Percentiles rank a stretch among this genome's conserved stretches.
These are phyloP conservation scores for Sitodiplosis mosellana DNA, from an alignment of 1,140 invertebrate genomes.

Conservation along the genomic window DNA sequence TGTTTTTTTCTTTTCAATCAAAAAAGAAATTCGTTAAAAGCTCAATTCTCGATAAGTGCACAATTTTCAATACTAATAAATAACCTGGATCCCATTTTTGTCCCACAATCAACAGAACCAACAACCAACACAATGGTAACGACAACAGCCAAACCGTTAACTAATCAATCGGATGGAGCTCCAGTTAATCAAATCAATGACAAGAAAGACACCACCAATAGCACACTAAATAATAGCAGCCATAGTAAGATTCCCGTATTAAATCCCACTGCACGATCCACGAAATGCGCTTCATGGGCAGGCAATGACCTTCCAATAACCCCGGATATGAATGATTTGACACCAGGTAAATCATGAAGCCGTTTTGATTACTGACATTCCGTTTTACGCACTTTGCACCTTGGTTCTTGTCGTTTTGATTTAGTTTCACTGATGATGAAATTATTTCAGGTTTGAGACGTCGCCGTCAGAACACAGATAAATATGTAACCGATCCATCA, in stretches of 20 bases:
- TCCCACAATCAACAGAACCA: not conserved
- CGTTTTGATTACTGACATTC: not conserved
- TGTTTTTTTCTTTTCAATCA: no score
- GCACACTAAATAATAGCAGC: no score
- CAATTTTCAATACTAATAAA: not conserved
- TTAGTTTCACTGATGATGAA: no score
- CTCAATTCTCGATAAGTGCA: not conserved
- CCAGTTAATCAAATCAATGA: not conserved
- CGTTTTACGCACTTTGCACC: constrained; percentile 7
- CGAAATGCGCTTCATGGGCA: constrained; percentile 36
- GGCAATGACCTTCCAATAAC: constrained; percentile 19
- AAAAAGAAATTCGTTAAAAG: no score
- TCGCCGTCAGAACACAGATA: constrained; percentile 45
- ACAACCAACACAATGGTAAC: not conserved
- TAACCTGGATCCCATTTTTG: not conserved
- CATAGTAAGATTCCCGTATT: constrained; percentile 21
- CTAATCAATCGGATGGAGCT: constrained; percentile 1
- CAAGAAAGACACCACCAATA: not conserved
- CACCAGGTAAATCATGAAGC: constrained; percentile 25
- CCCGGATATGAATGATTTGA: constrained; percentile 21
- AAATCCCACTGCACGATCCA: constrained; percentile 18
- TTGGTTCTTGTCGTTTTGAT: constrained; percentile 26
- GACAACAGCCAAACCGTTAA: constrained; percentile 3
- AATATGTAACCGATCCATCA: constrained; percentile 53
- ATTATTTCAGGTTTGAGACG: constrained; percentile 39